Percentiles rank a stretch among this genome's conserved stretches.
phyloP scores from a whole-genome alignment of 2,797 vertebrate genomes.

The Gymnothorax reevesii region DNA sequence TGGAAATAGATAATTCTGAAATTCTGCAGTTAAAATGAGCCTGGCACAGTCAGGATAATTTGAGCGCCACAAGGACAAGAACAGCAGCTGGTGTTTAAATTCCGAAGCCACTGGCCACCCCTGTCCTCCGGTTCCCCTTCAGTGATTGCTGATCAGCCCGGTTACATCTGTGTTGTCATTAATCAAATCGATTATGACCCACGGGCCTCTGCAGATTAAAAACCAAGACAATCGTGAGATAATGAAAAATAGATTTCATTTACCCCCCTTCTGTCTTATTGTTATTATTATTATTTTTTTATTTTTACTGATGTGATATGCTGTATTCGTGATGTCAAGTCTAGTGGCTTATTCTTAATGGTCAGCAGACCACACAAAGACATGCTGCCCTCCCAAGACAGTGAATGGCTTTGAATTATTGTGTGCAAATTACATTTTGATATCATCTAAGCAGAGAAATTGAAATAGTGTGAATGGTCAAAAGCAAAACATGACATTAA shows the following conservation, averaged over 20 bases:
- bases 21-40: neutral
- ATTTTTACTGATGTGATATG: constrained; percentile 13
- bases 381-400: constrained; percentile 18
- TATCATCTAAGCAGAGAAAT: neutral
- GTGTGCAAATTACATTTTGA: neutral
- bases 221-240: constrained; percentile 25
- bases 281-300: neutral
- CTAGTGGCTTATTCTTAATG: neutral
- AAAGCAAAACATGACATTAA: neutral
- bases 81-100: constrained; percentile 29
- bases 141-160: constrained; percentile 18
- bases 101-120: constrained; percentile 29
- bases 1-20: neutral
- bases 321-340: constrained; percentile 10
- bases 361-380: neutral
- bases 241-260: constrained; percentile 28
- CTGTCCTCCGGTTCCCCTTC: constrained; percentile 28
- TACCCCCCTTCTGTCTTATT: neutral
- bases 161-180: constrained; percentile 39
- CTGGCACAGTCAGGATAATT: neutral
- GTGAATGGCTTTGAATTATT: neutral
- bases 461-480: neutral
- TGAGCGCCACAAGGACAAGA: neutral
- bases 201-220: constrained; percentile 32
- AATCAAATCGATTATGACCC: constrained; percentile 42